Conservation (phyloP, 2,797 vertebrate genomes). For the Etheostoma nigrum region DNA sequence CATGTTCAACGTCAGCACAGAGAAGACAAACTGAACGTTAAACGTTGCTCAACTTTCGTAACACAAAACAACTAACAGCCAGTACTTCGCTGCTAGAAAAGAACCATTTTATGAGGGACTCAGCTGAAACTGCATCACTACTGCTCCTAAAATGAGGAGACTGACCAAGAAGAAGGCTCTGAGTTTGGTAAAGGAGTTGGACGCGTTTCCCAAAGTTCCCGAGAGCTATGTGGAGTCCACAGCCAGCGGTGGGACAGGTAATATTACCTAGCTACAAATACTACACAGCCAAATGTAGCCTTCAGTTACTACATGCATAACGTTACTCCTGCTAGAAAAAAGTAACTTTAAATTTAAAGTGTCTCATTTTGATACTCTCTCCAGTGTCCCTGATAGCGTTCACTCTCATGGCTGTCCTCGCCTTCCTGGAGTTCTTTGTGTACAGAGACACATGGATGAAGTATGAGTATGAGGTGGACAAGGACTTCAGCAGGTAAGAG, state of each 20-base stretch:
- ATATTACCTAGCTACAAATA: neutral
- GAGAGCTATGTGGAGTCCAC: slow-evolving; percentile 97
- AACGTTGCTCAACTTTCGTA: neutral
- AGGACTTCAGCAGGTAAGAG: slow-evolving; percentile 93
- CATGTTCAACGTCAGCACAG: slow-evolving; percentile 41
- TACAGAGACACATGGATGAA: slow-evolving; percentile 98
- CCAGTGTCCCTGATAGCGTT: slow-evolving; percentile 96
- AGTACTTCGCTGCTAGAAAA: neutral
- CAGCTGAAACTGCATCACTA: neutral
- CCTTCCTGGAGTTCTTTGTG: slow-evolving; percentile 96
- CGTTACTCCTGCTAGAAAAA: neutral
- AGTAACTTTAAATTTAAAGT: too few relatives aligned
- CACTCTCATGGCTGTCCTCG: slow-evolving; percentile 91
- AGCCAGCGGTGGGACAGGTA: slow-evolving; percentile 95
- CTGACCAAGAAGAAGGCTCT: slow-evolving; percentile 95
- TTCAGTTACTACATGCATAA: too few relatives aligned
- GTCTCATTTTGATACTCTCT: slow-evolving; percentile 3
- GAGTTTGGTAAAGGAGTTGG: slow-evolving; percentile 94
- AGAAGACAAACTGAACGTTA: neutral
- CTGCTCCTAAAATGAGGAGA: slow-evolving; percentile 90
- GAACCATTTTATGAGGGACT: slow-evolving; percentile 35
- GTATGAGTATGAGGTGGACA: slow-evolving; percentile 98
- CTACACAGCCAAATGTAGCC: neutral
- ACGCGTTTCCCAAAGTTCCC: slow-evolving; percentile 98
- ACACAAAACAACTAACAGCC: neutral